These are phyloP conservation scores for Mungos mungo DNA, from an alignment of 2,113 vertebrate species.

Conservation along the genomic window DNA sequence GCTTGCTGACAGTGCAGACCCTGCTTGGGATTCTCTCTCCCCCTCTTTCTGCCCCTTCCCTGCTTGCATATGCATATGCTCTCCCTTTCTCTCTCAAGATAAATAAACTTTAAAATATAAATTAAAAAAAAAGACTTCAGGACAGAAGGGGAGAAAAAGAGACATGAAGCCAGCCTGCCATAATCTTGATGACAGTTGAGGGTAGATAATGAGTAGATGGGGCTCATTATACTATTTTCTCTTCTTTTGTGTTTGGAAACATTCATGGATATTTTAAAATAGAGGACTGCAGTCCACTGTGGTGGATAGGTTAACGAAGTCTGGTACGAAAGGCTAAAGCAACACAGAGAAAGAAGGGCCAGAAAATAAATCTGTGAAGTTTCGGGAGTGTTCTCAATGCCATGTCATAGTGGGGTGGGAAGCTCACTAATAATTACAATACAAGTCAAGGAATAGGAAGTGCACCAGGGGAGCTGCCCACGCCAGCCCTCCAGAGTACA, in stretches of 20 bases:
- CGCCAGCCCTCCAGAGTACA: background rate
- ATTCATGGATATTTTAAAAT: background rate
- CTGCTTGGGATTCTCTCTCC: too few relatives aligned
- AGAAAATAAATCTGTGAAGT: conserved; percentile 45
- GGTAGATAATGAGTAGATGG: background rate
- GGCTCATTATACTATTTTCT: background rate
- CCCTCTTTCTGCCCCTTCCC: too few relatives aligned
- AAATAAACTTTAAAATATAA: too few relatives aligned
- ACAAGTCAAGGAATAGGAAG: background rate
- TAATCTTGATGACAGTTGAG: background rate
- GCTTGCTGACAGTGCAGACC: too few relatives aligned
- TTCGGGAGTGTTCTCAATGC: background rate
- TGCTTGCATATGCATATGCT: too few relatives aligned
- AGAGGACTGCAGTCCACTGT: background rate
- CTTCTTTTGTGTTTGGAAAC: conserved; percentile 3
- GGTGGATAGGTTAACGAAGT: background rate
- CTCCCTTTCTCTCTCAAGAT: too few relatives aligned
- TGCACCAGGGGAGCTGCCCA: background rate
- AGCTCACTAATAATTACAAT: background rate
- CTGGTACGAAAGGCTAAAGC: background rate
- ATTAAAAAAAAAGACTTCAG: too few relatives aligned
- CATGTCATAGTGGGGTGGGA: background rate
- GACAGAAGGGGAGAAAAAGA: background rate
- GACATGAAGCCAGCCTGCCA: background rate
- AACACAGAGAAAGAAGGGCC: background rate